These are phyloP conservation scores for Exocentrus adspersus DNA, from an alignment of 2,888 invertebrate genomes.

Conservation along the genomic window DNA sequence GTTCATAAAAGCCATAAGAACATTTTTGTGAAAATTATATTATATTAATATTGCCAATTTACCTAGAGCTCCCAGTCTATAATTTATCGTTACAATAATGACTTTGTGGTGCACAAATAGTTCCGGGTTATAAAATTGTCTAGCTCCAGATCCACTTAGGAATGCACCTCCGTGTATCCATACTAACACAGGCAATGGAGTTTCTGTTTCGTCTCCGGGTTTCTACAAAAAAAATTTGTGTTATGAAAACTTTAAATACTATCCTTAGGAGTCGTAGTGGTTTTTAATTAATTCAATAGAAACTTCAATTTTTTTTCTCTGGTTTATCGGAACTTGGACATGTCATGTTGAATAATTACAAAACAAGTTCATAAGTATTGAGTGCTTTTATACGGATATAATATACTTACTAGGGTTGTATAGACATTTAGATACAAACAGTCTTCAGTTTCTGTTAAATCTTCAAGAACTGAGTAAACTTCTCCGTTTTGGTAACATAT, in stretches of 20 bases:
- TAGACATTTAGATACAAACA: conserved; percentile 1
- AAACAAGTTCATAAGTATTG: too few relatives aligned
- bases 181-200: conserved; percentile 46
- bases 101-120: conserved; percentile 41
- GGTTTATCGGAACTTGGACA: too few relatives aligned
- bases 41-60: too few relatives aligned
- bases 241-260: too few relatives aligned
- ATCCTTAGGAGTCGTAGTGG: too few relatives aligned
- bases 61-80: conserved; percentile 44
- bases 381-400: too few relatives aligned
- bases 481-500: conserved; percentile 32
- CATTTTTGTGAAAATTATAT: too few relatives aligned
- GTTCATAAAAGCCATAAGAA: too few relatives aligned
- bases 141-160: conserved; percentile 28
- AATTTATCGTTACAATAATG: conserved; percentile 43
- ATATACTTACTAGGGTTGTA: not conserved
- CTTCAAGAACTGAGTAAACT: too few relatives aligned
- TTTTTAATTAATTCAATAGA: too few relatives aligned
- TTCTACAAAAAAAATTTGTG: conserved; percentile 4
- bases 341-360: too few relatives aligned
- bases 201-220: not conserved
- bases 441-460: conserved; percentile 2
- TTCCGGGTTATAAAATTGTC: conserved; percentile 36
- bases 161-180: conserved; percentile 51
- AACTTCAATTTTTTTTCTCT: too few relatives aligned